These are phyloP conservation scores for Vulpes ferrilata DNA, from an alignment of 2,113 vertebrate species.

Conservation along the genomic window DNA sequence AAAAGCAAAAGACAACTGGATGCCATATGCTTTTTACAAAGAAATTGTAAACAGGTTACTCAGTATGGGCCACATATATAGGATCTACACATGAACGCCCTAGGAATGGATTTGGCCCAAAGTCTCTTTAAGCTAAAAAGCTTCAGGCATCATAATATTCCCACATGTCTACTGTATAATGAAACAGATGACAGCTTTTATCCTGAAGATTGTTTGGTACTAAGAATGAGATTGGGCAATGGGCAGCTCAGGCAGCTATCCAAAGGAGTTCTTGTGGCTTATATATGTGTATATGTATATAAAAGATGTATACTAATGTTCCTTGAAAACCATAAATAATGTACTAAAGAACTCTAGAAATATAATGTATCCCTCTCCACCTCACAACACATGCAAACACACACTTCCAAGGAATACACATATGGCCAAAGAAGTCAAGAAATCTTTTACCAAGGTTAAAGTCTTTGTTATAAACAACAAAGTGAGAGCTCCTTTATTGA, in stretches of 20 bases:
- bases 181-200: conserved; percentile 70
- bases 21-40: conserved; percentile 77
- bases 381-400: background rate
- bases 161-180: conserved; percentile 66
- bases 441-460: background rate
- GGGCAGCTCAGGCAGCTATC: background rate
- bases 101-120: conserved; percentile 61
- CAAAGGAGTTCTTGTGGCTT: conserved; percentile 43
- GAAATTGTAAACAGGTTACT: conserved; percentile 80
- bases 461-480: conserved; percentile 20
- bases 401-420: background rate
- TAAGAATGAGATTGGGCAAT: conserved; percentile 54
- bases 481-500: background rate
- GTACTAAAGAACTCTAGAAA: conserved; percentile 7
- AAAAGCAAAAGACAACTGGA: conserved; percentile 76
- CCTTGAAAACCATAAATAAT: conserved; percentile 35
- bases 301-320: conserved; percentile 14
- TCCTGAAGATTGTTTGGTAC: conserved; percentile 57
- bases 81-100: conserved; percentile 71
- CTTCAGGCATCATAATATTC: conserved; percentile 44
- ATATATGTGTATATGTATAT: background rate
- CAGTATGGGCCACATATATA: conserved; percentile 67
- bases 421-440: background rate
- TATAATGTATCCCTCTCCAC: background rate
- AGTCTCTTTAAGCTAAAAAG: conserved; percentile 65